These are phyloP conservation scores for Heliothis virescens DNA, from an alignment of 1,140 invertebrate genomes.

Conservation along the genomic window DNA sequence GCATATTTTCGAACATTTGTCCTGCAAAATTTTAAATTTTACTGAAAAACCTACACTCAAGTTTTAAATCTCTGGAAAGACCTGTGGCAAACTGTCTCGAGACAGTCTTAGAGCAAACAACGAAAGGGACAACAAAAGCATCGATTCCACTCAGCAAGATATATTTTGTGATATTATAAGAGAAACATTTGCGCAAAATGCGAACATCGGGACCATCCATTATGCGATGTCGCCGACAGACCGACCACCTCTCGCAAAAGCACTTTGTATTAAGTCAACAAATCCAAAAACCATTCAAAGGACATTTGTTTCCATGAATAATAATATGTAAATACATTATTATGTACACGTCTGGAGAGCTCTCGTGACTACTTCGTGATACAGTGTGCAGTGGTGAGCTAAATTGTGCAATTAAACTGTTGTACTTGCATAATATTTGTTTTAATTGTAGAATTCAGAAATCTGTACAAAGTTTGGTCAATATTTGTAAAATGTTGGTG, in stretches of 20 bases:
- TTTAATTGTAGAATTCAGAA: neutral
- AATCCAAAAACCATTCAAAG: conserved; percentile 78
- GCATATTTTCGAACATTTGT: too few relatives aligned
- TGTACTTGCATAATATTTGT: neutral
- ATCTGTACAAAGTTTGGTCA: neutral
- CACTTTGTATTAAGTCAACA: conserved; percentile 84
- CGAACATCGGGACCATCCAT: conserved; percentile 69
- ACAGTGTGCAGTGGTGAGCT: conserved; percentile 30
- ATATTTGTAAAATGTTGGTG: neutral
- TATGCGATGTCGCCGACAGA: conserved; percentile 69
- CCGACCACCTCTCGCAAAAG: conserved; percentile 74
- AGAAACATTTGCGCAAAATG: conserved; percentile 76
- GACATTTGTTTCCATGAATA: conserved; percentile 83
- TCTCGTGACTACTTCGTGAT: conserved; percentile 40
- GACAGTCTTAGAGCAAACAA: conserved; percentile 19
- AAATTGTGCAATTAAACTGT: conserved; percentile 40
- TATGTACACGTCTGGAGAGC: conserved; percentile 58
- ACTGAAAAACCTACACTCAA: neutral
- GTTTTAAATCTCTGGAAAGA: conserved; percentile 49
- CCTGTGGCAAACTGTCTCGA: conserved; percentile 44
- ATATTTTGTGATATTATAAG: conserved; percentile 75
- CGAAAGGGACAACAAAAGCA: conserved; percentile 51
- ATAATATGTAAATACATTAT: conserved; percentile 78
- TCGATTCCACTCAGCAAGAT: conserved; percentile 54
- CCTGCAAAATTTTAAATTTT: neutral